Conservation (phyloP, 2,113 vertebrate species). For the Morone saxatilis region DNA sequence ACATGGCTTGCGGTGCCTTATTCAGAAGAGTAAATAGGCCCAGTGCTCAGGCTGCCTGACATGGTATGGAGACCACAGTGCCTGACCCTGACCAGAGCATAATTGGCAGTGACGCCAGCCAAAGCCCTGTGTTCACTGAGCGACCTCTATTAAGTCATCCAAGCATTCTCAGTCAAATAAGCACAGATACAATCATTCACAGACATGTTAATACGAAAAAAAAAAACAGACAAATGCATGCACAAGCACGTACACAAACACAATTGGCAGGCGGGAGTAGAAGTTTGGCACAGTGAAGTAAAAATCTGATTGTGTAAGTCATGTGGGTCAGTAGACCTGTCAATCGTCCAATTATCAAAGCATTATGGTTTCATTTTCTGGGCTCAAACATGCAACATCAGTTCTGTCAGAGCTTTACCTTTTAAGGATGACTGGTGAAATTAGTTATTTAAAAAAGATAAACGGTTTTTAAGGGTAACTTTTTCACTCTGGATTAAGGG, state of each 20-base stretch:
- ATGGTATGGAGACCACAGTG: neutral
- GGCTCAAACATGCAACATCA: neutral
- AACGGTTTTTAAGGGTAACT: too few relatives aligned
- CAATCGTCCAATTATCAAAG: constrained; percentile 22
- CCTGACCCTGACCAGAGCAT: constrained; percentile 23
- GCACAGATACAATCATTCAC: constrained; percentile 7
- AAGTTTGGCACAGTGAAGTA: neutral
- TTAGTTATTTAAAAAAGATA: neutral
- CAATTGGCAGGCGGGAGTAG: neutral
- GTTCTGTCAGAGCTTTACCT: neutral
- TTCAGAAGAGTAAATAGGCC: constrained; percentile 28
- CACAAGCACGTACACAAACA: neutral
- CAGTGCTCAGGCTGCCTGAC: neutral
- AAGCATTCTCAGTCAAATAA: constrained; percentile 16
- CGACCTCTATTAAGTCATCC: neutral
- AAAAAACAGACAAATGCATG: neutral
- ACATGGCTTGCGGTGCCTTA: neutral
- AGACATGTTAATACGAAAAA: neutral
- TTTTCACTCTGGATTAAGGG: too few relatives aligned
- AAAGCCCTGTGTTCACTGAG: neutral
- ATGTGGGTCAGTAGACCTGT: neutral
- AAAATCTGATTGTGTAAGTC: neutral
- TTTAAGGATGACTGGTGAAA: neutral
- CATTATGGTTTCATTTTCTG: constrained; percentile 14
- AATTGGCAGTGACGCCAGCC: constrained; percentile 26